A percentile compares a stretch with the other conserved stretches of the same genome.
phyloP scores from a whole-genome alignment of 2,113 vertebrate species.

The Heptranchias perlo region DNA sequence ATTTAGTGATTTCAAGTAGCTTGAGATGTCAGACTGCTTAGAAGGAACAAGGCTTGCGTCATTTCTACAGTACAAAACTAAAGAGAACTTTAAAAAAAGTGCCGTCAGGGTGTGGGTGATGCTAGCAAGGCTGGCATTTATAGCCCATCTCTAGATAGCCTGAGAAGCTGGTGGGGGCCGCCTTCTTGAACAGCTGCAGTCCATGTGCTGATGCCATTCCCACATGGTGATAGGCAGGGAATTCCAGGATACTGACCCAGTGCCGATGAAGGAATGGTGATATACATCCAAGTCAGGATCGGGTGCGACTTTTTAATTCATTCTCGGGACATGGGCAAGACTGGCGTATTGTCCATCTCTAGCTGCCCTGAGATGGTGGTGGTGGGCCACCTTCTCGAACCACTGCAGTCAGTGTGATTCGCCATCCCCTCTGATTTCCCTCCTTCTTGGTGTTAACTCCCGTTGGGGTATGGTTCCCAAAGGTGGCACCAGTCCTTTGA shows the following conservation, averaged over 20 bases:
- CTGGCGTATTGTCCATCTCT: not conserved
- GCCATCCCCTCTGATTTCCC: too few species aligned
- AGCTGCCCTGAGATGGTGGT: not conserved
- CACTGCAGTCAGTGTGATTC: too few species aligned
- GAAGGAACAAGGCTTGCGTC: not conserved
- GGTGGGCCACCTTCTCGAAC: not conserved
- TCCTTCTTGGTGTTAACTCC: too few species aligned
- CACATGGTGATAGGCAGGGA: not conserved
- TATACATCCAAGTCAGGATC: not conserved
- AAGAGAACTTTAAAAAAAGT: not conserved
- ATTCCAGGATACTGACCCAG: not conserved
- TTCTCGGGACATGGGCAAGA: not conserved
- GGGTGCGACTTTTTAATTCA: not conserved
- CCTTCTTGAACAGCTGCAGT: not conserved
- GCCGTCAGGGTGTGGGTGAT: not conserved
- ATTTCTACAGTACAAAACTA: not conserved
- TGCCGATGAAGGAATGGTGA: not conserved
- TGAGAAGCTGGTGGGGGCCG: too few species aligned
- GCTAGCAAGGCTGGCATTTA: not conserved
- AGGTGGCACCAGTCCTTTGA: too few species aligned
- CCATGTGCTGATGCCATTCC: not conserved
- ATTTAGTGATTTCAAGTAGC: not conserved
- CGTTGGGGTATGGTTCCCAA: not conserved
- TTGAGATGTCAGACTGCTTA: not conserved
- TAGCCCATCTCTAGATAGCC: not conserved